Percentiles rank a stretch among this genome's conserved stretches.
These are phyloP conservation scores for Scelioninae gen. 2 DNA, from an alignment of 2,888 invertebrate species.

Conservation along the genomic window DNA sequence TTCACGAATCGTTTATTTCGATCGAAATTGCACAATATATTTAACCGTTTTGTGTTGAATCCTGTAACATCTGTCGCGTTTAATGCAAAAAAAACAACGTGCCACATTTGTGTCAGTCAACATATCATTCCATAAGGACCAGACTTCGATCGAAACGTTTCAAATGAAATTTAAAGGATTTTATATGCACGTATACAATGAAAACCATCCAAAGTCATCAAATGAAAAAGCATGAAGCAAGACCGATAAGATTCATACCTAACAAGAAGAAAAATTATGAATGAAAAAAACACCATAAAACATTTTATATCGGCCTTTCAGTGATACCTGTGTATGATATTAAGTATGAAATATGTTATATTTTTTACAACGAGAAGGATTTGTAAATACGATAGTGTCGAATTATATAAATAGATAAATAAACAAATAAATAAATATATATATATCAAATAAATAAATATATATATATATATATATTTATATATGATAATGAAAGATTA, in stretches of 20 bases:
- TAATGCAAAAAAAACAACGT: conserved; percentile 38
- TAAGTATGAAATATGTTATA: conserved; percentile 75
- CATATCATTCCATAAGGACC: conserved; percentile 70
- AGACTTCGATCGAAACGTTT: conserved; percentile 50
- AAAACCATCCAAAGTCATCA: neutral
- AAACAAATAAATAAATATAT: conserved; percentile 45
- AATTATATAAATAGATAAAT: conserved; percentile 67
- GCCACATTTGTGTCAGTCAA: conserved; percentile 62
- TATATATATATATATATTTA: no score
- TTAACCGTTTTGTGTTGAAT: conserved; percentile 55
- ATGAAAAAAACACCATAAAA: conserved; percentile 32
- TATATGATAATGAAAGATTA: conserved; percentile 59
- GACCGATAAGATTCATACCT: conserved; percentile 24
- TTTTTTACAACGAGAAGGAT: conserved; percentile 75
- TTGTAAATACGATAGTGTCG: conserved; percentile 74
- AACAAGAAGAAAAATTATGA: conserved; percentile 22
- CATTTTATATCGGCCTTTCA: conserved; percentile 74
- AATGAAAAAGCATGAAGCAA: conserved; percentile 14
- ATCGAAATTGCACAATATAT: conserved; percentile 68
- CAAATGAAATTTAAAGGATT: conserved; percentile 9
- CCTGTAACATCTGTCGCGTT: conserved; percentile 37
- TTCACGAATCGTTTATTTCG: conserved; percentile 48
- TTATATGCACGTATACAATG: conserved; percentile 15
- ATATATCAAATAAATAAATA: no score
- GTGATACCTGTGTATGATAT: conserved; percentile 75